Conservation (phyloP, 2,113 vertebrate genomes). For the Panurus biarmicus region DNA sequence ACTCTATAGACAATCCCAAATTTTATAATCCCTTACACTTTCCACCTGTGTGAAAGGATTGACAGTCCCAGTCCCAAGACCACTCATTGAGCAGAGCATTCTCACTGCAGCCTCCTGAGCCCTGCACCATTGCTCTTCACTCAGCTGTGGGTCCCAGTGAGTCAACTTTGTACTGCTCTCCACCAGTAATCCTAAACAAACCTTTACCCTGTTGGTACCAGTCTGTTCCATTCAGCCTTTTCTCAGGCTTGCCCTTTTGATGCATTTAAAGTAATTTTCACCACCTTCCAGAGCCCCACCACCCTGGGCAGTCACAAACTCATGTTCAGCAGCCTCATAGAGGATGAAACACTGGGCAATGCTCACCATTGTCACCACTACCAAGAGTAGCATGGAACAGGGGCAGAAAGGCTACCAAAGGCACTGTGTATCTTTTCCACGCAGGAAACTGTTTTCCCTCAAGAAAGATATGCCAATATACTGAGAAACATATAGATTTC, state of each 20-base stretch:
- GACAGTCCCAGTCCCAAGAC: not conserved
- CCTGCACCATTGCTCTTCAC: not conserved
- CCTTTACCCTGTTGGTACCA: not conserved
- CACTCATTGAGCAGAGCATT: not conserved
- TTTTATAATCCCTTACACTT: not conserved
- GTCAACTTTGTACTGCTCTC: not conserved
- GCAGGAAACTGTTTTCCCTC: not conserved
- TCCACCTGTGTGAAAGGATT: not conserved
- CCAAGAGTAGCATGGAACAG: not conserved
- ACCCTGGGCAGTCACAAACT: not conserved
- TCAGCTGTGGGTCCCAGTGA: not conserved
- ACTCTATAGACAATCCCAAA: not conserved
- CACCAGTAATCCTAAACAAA: not conserved
- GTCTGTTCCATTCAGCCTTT: not conserved
- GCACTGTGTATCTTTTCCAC: not conserved
- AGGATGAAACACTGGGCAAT: not conserved
- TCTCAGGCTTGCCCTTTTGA: not conserved
- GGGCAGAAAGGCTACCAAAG: not conserved
- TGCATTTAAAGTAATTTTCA: not conserved
- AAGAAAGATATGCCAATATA: not conserved
- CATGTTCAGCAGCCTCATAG: not conserved
- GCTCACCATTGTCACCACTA: not conserved
- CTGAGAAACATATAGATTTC: not conserved
- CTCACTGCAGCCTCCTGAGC: not conserved
- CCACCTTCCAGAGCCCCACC: not conserved